phyloP scores from a whole-genome alignment of 2,888 invertebrate genomes.

The Prosapia bicincta region DNA sequence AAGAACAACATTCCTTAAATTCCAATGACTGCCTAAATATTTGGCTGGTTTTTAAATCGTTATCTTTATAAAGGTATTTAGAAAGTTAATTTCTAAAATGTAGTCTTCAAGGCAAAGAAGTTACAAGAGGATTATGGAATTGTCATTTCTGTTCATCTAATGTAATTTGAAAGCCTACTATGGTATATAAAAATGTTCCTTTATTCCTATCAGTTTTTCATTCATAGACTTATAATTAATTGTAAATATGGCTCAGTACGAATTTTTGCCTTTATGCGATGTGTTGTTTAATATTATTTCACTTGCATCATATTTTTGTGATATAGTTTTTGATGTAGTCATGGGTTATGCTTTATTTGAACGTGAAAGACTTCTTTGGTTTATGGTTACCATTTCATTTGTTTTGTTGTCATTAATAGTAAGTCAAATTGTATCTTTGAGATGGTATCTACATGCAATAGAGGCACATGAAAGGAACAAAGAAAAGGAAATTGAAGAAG shows the following conservation, averaged over 20 bases:
- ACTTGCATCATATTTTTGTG: slow-evolving; percentile 85
- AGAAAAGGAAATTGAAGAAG: slow-evolving; percentile 34
- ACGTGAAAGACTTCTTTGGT: slow-evolving; percentile 60
- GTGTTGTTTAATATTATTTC: slow-evolving; percentile 89
- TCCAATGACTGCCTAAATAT: neutral
- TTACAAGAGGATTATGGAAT: neutral
- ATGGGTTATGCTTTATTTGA: slow-evolving; percentile 80
- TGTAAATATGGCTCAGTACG: slow-evolving; percentile 44
- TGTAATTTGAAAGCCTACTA: neutral
- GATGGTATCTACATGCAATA: slow-evolving; percentile 62
- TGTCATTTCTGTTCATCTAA: neutral
- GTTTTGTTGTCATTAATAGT: slow-evolving; percentile 70
- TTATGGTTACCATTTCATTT: slow-evolving; percentile 64
- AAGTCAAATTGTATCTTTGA: slow-evolving; percentile 67
- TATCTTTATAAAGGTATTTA: neutral
- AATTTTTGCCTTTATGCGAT: slow-evolving; percentile 88
- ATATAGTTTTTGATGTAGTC: slow-evolving; percentile 83
- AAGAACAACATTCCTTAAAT: neutral
- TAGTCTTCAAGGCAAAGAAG: neutral
- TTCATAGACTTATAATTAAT: neutral
- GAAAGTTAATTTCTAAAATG: neutral
- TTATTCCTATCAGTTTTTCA: neutral
- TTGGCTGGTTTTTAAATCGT: neutral
- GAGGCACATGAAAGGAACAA: slow-evolving; percentile 33
- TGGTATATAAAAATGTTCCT: neutral